Conservation (phyloP, 2,113 vertebrate genomes). For the Mesembrinibis cayennensis region DNA sequence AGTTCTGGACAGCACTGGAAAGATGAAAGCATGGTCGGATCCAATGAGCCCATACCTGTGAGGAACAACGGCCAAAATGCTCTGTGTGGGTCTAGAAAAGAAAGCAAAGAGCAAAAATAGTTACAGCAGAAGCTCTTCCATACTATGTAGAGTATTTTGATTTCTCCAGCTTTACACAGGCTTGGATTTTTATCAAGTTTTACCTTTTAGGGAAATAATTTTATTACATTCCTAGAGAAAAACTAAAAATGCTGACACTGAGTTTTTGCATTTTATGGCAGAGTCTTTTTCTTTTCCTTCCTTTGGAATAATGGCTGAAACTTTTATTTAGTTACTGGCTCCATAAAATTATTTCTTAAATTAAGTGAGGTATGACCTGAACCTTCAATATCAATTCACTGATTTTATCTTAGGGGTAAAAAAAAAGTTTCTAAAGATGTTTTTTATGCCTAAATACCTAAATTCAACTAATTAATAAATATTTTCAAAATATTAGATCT, state of each 20-base stretch:
- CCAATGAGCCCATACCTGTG: background rate
- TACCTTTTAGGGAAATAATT: background rate
- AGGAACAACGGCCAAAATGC: background rate
- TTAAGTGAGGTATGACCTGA: background rate
- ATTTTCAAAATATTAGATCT: background rate
- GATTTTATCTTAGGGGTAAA: background rate
- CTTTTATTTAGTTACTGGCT: background rate
- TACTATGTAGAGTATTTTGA: background rate
- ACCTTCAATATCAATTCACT: background rate
- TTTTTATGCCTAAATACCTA: background rate
- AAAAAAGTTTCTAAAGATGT: background rate
- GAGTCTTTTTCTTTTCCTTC: background rate
- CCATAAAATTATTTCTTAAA: background rate
- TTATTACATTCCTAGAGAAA: background rate
- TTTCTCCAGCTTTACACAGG: background rate
- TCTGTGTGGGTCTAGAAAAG: background rate
- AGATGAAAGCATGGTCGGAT: background rate
- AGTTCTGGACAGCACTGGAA: background rate
- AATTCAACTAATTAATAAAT: background rate
- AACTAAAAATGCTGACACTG: background rate
- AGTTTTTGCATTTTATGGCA: background rate
- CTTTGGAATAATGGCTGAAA: background rate
- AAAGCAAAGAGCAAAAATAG: background rate
- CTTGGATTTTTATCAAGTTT: background rate
- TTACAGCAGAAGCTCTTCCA: background rate